Evolutionary conservation across 2,113 vertebrate genomes (phyloP).

Genomic region (Sminthopsis crassicaudata): DNA sequence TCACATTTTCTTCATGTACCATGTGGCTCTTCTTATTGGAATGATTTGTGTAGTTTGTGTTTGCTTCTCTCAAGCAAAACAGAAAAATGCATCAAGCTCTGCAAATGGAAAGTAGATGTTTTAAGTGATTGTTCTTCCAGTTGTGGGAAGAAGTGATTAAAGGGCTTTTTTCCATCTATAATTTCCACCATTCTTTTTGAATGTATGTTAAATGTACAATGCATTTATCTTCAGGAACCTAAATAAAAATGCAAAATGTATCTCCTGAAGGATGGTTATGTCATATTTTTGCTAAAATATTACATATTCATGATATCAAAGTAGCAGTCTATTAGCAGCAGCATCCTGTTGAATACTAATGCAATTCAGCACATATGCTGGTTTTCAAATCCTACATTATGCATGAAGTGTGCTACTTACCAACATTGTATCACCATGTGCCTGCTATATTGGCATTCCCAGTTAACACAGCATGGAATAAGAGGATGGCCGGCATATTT

Average conservation of each 20-base stretch:
- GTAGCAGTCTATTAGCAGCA: constrained; percentile 5
- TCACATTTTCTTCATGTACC: not conserved
- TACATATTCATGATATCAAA: not conserved
- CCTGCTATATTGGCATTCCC: not conserved
- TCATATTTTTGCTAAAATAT: constrained; percentile 10
- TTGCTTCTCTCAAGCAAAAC: not conserved
- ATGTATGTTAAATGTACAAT: constrained; percentile 6
- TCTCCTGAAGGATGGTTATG: not conserved
- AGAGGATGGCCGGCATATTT: not conserved
- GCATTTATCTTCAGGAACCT: not conserved
- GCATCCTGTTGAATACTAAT: not conserved
- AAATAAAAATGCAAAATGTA: constrained; percentile 3
- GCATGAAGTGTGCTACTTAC: not conserved
- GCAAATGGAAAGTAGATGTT: constrained; percentile 1
- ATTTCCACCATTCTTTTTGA: not conserved
- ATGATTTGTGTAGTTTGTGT: not conserved
- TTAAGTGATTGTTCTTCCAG: not conserved
- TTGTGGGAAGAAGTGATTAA: not conserved
- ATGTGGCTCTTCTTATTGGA: not conserved
- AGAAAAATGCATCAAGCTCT: not conserved
- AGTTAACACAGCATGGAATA: not conserved
- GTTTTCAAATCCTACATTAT: constrained; percentile 8
- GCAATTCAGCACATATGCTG: not conserved
- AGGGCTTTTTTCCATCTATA: not conserved
- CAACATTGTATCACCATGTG: not conserved